Conservation (phyloP, 2,888 invertebrate genomes). For the Monochamus alternatus region DNA sequence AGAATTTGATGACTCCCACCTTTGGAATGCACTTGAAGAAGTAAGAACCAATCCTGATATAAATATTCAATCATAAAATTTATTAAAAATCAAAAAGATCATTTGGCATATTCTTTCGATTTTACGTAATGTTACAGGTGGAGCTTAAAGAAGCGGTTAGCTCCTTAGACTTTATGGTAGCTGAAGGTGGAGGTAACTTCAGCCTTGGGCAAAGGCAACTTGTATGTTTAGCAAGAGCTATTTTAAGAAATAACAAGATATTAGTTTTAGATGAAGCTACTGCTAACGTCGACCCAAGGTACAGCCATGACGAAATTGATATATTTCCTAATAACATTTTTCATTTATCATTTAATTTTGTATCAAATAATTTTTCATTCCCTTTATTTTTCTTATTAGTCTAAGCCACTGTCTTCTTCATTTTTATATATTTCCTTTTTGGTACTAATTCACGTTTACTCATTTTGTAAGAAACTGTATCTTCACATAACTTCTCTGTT, state of each 20-base stretch:
- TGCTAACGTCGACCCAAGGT: slow-evolving; percentile 91
- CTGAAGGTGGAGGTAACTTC: slow-evolving; percentile 86
- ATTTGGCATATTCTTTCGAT: too few relatives aligned
- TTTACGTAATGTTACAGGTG: slow-evolving; percentile 72
- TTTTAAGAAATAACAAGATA: slow-evolving; percentile 84
- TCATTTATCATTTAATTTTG: too few relatives aligned
- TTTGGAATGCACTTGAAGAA: slow-evolving; percentile 86
- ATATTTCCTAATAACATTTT: too few relatives aligned
- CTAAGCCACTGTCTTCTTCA: too few relatives aligned
- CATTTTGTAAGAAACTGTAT: neutral
- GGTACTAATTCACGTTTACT: neutral
- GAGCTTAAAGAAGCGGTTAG: slow-evolving; percentile 82
- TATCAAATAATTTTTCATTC: too few relatives aligned
- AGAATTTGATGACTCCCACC: slow-evolving; percentile 79
- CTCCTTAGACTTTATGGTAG: slow-evolving; percentile 78
- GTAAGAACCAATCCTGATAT: slow-evolving; percentile 62
- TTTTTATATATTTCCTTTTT: too few relatives aligned
- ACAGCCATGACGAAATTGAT: slow-evolving; percentile 41
- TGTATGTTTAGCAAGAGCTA: slow-evolving; percentile 88
- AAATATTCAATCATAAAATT: too few relatives aligned
- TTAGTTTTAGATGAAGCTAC: slow-evolving; percentile 93
- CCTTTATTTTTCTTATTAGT: too few relatives aligned
- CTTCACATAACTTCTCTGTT: neutral
- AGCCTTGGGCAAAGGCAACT: slow-evolving; percentile 92
- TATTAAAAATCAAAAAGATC: too few relatives aligned